Base-by-base conservation (phyloP, 2,888 invertebrate species). In the Trichogramma evanescens region DNA sequence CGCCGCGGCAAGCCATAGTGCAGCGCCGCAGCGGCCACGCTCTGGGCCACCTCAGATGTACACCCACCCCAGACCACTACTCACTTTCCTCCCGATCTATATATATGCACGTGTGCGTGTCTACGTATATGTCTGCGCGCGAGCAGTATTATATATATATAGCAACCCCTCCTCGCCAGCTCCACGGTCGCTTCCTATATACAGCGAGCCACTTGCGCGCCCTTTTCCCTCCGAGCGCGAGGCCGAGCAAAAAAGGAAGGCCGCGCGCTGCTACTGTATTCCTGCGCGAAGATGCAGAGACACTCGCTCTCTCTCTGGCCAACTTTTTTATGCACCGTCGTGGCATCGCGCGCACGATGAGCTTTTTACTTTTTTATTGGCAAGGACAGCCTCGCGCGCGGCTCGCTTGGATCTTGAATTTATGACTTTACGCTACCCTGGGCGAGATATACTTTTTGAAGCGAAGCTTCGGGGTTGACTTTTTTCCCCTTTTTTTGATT, bases 11-110 rank as follows among this genome's bases (percentile, higher is more conserved):
- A 62, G 58, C 60, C 56, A 61, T 61, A 60, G 58, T 50, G 71
- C 67, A 66, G 70, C 67, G 75, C 76, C 75, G 69, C 77, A 76
- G 69, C 70, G 74, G 75, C 75, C 76, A 74, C 75, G 74, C 40
- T 60, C 73, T 74, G 74, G 74, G 71, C 74, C 72, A 76, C 76
- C 77, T 76, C 75, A 75, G 74, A 76, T 70, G 6, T 45, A 3
- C 40, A 9, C 40, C 64, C 62, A 61, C 64, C 63, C 56, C 62
- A 68, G 61, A 65, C 63, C 48, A 59, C 48, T 51, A 51, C 63
- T 56, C 60, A 60, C 64, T 65, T 58, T 54, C 63, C 54, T 53
- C 66, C 58, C 58, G 63, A 50, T 56, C 26, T 26, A 26, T 26
- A 2, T 26, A 26, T 26, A 26, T 13, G 13, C 3, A 26, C 26